phyloP scores from a whole-genome alignment of 2,113 vertebrate species.

The Microtus ochrogaster region DNA sequence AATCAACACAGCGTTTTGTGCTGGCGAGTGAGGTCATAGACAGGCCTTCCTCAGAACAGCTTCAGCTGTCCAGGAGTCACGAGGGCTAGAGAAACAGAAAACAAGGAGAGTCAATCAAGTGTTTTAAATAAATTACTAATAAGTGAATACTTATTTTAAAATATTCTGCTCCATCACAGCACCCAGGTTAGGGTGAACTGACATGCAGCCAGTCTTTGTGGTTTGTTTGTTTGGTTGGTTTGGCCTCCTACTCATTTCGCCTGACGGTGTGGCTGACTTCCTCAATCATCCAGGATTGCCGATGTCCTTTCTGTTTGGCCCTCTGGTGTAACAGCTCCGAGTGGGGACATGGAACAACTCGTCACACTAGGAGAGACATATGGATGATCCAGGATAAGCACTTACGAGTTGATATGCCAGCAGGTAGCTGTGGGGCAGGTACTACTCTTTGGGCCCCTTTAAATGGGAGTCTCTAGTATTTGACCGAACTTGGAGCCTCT shows the following conservation, averaged over 20 bases:
- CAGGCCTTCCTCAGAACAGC: neutral
- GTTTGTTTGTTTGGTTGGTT: neutral
- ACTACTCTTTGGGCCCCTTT: neutral
- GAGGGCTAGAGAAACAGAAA: neutral
- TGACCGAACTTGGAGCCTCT: neutral
- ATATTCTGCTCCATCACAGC: neutral
- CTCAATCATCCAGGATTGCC: neutral
- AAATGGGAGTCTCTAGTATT: neutral
- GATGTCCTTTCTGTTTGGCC: neutral
- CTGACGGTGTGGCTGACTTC: neutral
- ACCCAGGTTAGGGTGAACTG: neutral
- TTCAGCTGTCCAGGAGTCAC: neutral
- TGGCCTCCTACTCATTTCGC: neutral
- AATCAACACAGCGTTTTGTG: neutral
- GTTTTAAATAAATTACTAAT: neutral
- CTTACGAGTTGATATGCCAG: neutral
- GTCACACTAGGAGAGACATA: neutral
- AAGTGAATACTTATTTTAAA: neutral
- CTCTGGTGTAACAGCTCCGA: neutral
- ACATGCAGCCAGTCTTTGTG: neutral
- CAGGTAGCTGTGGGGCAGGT: neutral
- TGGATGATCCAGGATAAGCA: neutral
- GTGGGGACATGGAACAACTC: neutral
- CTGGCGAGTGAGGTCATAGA: neutral
- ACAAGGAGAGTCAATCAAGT: neutral